These are phyloP conservation scores for Patella caerulea DNA, from an alignment of 2,888 invertebrate species.

Conservation along the genomic window DNA sequence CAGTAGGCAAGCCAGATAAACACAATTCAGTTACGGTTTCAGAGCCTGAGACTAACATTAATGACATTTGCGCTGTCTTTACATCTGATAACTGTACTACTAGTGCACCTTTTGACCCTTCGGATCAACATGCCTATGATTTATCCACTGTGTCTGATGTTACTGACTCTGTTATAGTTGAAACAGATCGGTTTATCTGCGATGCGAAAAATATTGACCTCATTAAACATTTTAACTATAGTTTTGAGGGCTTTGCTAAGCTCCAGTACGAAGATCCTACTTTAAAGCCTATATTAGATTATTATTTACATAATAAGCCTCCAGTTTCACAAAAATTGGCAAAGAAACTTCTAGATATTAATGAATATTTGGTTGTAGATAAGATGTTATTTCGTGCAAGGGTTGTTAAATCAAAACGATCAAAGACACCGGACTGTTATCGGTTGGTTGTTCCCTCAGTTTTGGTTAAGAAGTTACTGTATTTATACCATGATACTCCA, in stretches of 20 bases:
- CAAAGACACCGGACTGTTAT: slow-evolving; percentile 20
- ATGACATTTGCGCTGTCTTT: too few species aligned
- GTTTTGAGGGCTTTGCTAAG: background rate
- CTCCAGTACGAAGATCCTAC: slow-evolving; percentile 13
- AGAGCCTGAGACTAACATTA: too few species aligned
- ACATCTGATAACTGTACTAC: too few species aligned
- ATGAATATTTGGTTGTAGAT: slow-evolving; percentile 30
- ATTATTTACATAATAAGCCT: slow-evolving; percentile 8
- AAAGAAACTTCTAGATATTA: slow-evolving; percentile 19
- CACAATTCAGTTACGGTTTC: too few species aligned
- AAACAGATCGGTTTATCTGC: too few species aligned
- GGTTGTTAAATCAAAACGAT: slow-evolving; percentile 27
- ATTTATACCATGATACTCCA: slow-evolving; percentile 28
- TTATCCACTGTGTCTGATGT: too few species aligned
- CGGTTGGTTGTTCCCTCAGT: slow-evolving; percentile 28
- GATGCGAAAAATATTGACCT: background rate
- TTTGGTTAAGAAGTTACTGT: background rate
- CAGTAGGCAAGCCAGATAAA: too few species aligned
- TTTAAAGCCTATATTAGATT: background rate
- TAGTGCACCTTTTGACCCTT: too few species aligned
- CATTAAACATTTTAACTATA: background rate
- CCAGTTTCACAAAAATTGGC: slow-evolving; percentile 30
- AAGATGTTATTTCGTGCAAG: slow-evolving; percentile 29
- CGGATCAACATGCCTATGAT: too few species aligned
- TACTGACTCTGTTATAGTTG: too few species aligned